phyloP scores from a whole-genome alignment of 2,797 vertebrate species.

The Tadarida brasiliensis region DNA sequence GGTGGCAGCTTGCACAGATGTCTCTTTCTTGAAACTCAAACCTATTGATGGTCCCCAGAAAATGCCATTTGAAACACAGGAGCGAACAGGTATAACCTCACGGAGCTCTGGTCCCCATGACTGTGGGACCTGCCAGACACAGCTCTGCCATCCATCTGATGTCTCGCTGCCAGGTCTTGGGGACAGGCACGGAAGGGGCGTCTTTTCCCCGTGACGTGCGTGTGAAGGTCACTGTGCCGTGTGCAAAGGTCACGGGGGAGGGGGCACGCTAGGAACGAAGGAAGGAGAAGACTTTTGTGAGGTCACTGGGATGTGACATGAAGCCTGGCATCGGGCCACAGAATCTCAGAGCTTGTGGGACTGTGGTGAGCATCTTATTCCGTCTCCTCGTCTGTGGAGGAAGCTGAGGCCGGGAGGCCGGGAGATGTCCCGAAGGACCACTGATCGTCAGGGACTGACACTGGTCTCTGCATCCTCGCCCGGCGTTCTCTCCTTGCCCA shows the following conservation, averaged over 20 bases:
- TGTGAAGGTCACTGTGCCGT: background rate
- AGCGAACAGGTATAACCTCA: background rate
- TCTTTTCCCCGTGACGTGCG: background rate
- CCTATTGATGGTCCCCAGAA: background rate
- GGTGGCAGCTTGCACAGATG: background rate
- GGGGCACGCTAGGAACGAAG: background rate
- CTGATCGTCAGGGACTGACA: background rate
- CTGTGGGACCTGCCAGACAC: background rate
- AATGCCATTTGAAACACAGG: background rate
- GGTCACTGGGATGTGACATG: background rate
- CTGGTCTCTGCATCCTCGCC: background rate
- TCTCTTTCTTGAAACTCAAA: background rate
- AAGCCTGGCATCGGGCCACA: background rate
- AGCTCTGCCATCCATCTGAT: background rate
- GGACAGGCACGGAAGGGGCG: background rate
- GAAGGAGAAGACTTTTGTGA: background rate
- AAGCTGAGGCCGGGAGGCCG: background rate
- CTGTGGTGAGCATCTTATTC: background rate
- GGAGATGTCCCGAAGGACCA: background rate
- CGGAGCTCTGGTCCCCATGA: too few relatives aligned
- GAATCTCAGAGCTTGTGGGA: background rate
- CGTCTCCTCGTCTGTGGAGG: accelerated
- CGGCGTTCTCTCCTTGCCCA: background rate
- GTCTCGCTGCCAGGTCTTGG: background rate
- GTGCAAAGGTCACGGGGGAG: background rate